phyloP scores from a whole-genome alignment of 2,113 vertebrate genomes.

The Baryphthengus martii region DNA sequence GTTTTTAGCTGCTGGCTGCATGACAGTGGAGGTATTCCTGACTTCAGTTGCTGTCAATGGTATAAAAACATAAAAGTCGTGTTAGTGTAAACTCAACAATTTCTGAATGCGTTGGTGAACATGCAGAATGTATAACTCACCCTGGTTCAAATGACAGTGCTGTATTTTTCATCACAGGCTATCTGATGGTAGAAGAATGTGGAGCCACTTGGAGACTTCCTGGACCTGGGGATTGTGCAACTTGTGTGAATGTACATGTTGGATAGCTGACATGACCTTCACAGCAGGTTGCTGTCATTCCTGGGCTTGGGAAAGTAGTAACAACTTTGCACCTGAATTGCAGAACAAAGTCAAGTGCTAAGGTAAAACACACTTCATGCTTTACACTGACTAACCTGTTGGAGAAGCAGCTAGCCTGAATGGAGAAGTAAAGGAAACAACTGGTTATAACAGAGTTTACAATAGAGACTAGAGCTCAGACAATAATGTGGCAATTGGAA shows the following conservation, averaged over 20 bases:
- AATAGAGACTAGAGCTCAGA: not conserved
- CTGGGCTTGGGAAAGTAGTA: not conserved
- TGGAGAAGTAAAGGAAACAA: not conserved
- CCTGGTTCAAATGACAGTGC: not conserved
- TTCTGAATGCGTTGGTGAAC: not conserved
- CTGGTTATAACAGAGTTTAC: not conserved
- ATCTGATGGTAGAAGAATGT: not conserved
- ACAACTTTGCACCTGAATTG: not conserved
- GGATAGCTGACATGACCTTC: not conserved
- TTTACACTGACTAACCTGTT: not conserved
- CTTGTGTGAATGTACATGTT: not conserved
- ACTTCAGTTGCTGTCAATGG: not conserved
- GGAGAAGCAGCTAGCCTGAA: not conserved
- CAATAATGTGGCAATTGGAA: not conserved
- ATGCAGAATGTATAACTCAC: not conserved
- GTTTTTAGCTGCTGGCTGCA: not conserved
- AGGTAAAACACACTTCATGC: not conserved
- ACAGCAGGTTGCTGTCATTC: not conserved
- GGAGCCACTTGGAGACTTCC: not conserved
- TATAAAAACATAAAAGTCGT: not conserved
- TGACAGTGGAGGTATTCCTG: not conserved
- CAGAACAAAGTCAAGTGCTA: not conserved
- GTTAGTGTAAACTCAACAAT: not conserved
- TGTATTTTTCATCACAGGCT: not conserved
- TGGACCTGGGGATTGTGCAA: not conserved